Conservation (phyloP, 2,113 vertebrate species). For the Malurus elegans region DNA sequence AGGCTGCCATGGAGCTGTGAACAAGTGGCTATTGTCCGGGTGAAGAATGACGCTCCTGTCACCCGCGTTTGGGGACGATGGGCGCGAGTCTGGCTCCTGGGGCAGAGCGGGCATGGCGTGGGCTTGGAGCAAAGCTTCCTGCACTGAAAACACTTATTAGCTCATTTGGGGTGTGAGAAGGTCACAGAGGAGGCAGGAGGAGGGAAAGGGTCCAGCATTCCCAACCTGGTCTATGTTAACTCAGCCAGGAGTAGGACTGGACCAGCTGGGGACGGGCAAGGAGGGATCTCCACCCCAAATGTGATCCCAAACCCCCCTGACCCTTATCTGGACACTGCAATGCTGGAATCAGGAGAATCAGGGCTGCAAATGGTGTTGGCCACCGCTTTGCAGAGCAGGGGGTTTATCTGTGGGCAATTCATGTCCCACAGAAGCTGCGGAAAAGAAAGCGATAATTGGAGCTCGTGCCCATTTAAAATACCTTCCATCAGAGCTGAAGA, state of each 20-base stretch:
- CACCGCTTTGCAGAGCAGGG: not conserved
- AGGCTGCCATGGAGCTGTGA: not conserved
- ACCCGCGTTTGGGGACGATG: rapidly evolving
- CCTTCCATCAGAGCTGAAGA: conserved; percentile 36
- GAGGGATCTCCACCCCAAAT: not conserved
- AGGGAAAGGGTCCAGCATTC: not conserved
- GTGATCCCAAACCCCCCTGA: not conserved
- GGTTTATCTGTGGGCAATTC: conserved; percentile 40
- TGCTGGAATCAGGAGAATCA: rapidly evolving
- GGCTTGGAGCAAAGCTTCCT: not conserved
- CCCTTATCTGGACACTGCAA: not conserved
- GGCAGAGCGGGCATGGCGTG: rapidly evolving
- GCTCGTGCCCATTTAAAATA: conserved; percentile 34
- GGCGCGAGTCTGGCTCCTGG: not conserved
- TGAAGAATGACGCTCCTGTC: not conserved
- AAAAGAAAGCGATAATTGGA: conserved; percentile 39
- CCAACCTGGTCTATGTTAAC: not conserved
- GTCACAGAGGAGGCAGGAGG: not conserved
- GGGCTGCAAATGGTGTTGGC: not conserved
- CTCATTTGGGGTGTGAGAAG: not conserved
- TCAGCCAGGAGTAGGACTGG: not conserved
- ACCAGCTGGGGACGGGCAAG: too few relatives aligned
- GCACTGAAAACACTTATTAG: not conserved
- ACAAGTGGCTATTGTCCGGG: not conserved
- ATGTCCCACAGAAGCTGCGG: not conserved